phyloP scores from a whole-genome alignment of 2,888 invertebrate genomes.

The Temnothorax rugatulus region DNA sequence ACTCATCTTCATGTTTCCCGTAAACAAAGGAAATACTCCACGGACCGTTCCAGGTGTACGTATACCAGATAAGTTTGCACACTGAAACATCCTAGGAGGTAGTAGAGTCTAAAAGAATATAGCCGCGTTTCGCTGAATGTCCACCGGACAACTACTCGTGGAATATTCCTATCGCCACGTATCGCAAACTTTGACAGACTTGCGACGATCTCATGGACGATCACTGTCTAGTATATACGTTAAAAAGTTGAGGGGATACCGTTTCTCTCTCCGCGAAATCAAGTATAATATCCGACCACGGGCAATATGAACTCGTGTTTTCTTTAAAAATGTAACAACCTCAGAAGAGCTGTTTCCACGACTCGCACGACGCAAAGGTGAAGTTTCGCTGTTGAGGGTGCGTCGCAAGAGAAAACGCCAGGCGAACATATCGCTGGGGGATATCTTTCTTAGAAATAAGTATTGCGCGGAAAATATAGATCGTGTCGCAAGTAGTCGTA shows the following conservation, averaged over 20 bases:
- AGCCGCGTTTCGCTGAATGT: not conserved
- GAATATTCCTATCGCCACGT: conserved; percentile 8
- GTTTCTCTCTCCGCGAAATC: not conserved
- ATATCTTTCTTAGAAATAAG: not conserved
- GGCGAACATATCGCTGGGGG: not conserved
- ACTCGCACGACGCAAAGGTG: not conserved
- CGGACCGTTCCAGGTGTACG: not conserved
- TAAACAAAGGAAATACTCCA: no score
- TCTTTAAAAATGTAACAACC: conserved; percentile 39
- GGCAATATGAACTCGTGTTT: not conserved
- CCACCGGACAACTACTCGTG: not conserved
- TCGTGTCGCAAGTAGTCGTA: not conserved
- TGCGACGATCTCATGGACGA: not conserved
- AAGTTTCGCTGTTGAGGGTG: conserved; percentile 3
- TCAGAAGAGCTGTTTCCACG: not conserved
- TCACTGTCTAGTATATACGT: not conserved
- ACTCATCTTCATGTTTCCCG: conserved; percentile 5
- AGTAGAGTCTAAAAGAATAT: not conserved
- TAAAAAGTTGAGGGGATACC: not conserved
- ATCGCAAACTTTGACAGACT: not conserved
- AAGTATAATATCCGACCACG: not conserved
- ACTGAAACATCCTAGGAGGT: not conserved
- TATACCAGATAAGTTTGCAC: not conserved
- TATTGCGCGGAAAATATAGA: not conserved
- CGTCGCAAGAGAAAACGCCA: not conserved